Evolutionary conservation across 2,113 vertebrate species (phyloP), one percentile per base, ranked within the genome.

Genomic region (Rhodinocichla rosea): DNA sequence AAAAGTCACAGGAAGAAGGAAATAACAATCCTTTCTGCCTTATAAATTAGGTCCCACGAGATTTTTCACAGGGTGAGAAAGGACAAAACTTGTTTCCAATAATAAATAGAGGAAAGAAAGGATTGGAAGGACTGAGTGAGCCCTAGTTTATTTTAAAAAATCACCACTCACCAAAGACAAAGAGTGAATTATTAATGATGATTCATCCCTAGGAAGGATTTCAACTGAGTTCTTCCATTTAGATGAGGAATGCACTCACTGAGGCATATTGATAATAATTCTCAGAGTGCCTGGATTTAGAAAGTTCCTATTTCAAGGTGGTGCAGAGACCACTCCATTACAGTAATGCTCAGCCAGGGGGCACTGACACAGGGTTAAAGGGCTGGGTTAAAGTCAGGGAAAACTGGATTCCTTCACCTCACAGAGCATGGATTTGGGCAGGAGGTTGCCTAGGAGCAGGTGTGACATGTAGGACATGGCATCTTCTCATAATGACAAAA

Each of bases 191-290:
- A 80, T 75, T 90, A 83, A 87, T 68, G n/a, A 64, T 92, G 73
- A 96, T 90, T 94, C 88, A 95, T 70, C 81, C 52, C 63, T n/a
- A 81, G 83, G 73, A 81, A 91, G 68, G 64, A 56, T 93, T 85
- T 95, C 82, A 88, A 4, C 8, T 0, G 35, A 80, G 47, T 90
- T 88, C 52, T 64, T 91, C 83, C 77, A 87, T 77, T 91, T 71
- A 77, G 88, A 56, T 83, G 74, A 95, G 91, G 85, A 95, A 83
- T 27, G 74, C 50, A 59, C 56, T 95, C 93, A 65, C 75, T 83
- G 75, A 93, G 71, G 70, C 68, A 59, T 67, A 80, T n/a, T 83
- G 87, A 65, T 71, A 90, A 76, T 37, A 32, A 45, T 59, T 86
- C 63, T 69, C 33, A 50, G 7, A 74, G 78, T 70, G 24, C 19